A percentile compares a stretch with the other conserved stretches of the same genome.
Evolutionary conservation across 1,140 invertebrate genomes (phyloP).

Genomic region (Scylla paramamosain): DNA sequence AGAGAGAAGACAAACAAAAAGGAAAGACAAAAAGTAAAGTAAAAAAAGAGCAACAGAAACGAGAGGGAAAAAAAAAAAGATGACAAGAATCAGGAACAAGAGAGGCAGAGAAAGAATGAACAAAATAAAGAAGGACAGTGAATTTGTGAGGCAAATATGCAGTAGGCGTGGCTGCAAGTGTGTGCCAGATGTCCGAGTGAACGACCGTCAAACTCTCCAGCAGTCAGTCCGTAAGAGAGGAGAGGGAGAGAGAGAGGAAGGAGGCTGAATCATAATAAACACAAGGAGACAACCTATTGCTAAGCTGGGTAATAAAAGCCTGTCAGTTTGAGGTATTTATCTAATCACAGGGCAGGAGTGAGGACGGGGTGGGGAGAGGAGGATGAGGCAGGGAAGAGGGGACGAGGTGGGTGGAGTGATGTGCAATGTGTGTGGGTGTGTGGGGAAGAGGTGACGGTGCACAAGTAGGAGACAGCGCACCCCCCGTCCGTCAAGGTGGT

Average conservation of each 20-base stretch:
- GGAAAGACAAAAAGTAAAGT: neutral
- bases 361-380: neutral
- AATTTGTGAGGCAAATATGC: too few species aligned
- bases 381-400: neutral
- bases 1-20: neutral
- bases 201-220: too few species aligned
- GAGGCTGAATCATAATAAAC: neutral
- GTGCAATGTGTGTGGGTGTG: too few species aligned
- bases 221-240: neutral
- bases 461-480: too few species aligned
- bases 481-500: too few species aligned
- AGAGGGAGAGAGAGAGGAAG: neutral
- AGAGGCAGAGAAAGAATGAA: too few species aligned
- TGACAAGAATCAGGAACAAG: too few species aligned
- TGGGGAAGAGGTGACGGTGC: too few species aligned
- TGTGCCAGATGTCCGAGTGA: too few species aligned
- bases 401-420: neutral
- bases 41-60: neutral
- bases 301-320: neutral
- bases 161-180: too few species aligned
- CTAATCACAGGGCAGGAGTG: neutral
- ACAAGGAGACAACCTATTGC: neutral
- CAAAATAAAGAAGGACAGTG: too few species aligned
- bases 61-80: neutral
- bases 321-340: constrained; percentile 4